Evolutionary conservation across 2,113 vertebrate genomes (phyloP), one percentile per base, ranked within the genome.

Genomic region (Balaeniceps rex): DNA sequence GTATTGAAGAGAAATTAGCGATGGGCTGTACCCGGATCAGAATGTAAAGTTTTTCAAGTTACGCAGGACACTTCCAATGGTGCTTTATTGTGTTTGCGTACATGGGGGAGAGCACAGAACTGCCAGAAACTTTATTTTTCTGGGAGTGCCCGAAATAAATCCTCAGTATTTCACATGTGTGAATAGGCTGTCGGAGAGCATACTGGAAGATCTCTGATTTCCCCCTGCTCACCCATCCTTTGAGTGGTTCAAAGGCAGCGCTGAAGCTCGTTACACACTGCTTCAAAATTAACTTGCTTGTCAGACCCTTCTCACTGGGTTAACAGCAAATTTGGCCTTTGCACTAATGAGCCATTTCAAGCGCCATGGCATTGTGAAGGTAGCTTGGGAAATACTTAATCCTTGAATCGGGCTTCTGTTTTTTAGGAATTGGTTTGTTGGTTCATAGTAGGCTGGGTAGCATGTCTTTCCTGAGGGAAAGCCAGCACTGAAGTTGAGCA

Each of bases 351-450:
- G 65, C 11, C 8, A 2, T 54, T 69, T 69, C 23, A 26, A 44
- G 22, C 0, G 4, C 57, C 14, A 3, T 8, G 14, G 25, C 3
- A 0, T 38, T 52, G 10, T 23, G 29, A 21, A 46, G 49, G 21
- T 19, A 26, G 51, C 40, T 18, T 11, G n/a, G 42, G 64, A 51
- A 60, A 60, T 58, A 6, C 15, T 76, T 70, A 28, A 34, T 44
- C n/a, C 51, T 33, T 40, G 80, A 60, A 23, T 42, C 7, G 23
- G 26, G 36, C 15, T 87, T 40, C 34, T 51, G 14, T 15, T 17
- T 57, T 51, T 74, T 10, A 29, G 22, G 22, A 63, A 55, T 34
- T 24, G 8, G 40, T 72, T 47, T 60, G 12, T 14, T 63, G 34
- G 36, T 23, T 57, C 52, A 10, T 21, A 33, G 38, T 17, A 33